These are phyloP conservation scores for Rhea pennata DNA, from an alignment of 2,113 vertebrate genomes.

Conservation along the genomic window DNA sequence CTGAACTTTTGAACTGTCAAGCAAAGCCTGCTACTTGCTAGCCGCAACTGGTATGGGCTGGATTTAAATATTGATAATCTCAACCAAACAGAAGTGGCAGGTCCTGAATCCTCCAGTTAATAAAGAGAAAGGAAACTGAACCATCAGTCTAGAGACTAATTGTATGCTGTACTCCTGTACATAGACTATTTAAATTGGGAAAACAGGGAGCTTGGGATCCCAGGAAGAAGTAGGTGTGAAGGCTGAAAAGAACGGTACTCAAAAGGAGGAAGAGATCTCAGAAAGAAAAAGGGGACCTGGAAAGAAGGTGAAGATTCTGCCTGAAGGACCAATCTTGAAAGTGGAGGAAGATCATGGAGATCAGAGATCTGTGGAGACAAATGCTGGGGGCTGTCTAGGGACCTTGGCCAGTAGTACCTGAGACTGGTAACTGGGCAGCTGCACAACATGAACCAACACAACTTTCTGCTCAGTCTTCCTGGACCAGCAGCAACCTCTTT, in stretches of 20 bases:
- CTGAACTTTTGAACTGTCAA: background rate
- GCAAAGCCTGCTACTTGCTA: background rate
- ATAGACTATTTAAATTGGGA: background rate
- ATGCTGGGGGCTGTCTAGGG: background rate
- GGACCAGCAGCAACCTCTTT: background rate
- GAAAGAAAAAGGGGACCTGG: background rate
- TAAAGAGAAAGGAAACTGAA: background rate
- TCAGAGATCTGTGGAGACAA: accelerated
- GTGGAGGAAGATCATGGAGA: background rate
- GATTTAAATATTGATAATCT: background rate
- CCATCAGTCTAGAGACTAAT: background rate
- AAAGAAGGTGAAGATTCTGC: background rate
- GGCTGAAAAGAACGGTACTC: background rate
- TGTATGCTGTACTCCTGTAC: background rate
- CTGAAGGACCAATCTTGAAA: background rate
- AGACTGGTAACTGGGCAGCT: background rate
- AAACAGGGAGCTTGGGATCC: background rate
- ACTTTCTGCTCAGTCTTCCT: background rate
- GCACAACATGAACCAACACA: background rate
- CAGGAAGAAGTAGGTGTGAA: background rate
- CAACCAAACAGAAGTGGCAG: background rate
- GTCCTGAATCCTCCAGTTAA: background rate
- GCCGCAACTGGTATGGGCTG: background rate
- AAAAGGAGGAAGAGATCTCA: background rate
- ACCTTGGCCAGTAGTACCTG: accelerated